phyloP scores from a whole-genome alignment of 2,113 vertebrate species.

The Sinocyclocheilus grahami region DNA sequence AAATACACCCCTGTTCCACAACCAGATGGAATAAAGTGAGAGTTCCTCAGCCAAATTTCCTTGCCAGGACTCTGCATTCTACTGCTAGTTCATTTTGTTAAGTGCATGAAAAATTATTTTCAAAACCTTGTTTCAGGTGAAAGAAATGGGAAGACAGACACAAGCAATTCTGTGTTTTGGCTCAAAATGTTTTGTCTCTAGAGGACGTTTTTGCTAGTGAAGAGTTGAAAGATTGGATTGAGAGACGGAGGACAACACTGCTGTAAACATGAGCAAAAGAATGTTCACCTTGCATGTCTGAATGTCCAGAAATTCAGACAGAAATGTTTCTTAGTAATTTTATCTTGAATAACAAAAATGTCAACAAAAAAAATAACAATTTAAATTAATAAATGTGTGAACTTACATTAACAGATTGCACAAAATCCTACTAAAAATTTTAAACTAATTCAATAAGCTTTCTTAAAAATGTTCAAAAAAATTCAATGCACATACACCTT shows the following conservation, averaged over 20 bases:
- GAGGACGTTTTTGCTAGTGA: neutral
- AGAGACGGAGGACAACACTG: neutral
- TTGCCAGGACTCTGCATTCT: neutral
- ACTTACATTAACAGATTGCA: slow-evolving; percentile 46
- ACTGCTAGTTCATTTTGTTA: neutral
- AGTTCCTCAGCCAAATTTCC: neutral
- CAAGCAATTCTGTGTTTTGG: slow-evolving; percentile 14
- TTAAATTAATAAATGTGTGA: slow-evolving; percentile 57
- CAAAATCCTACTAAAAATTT: neutral
- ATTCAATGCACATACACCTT: neutral
- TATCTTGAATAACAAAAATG: slow-evolving; percentile 58
- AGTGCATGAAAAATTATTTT: neutral
- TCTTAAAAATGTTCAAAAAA: neutral
- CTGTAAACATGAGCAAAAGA: slow-evolving; percentile 12
- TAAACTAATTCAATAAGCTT: neutral
- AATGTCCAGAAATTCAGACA: neutral
- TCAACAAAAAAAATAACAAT: slow-evolving; percentile 63
- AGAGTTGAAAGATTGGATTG: slow-evolving; percentile 26
- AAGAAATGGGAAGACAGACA: slow-evolving; percentile 7
- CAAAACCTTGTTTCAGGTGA: neutral
- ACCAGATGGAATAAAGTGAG: neutral
- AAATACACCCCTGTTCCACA: neutral
- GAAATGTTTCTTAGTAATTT: slow-evolving; percentile 2
- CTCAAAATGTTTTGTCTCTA: neutral
- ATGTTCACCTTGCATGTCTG: neutral